Conservation (phyloP, 2,888 invertebrate species). For the Portevinia maculata region DNA sequence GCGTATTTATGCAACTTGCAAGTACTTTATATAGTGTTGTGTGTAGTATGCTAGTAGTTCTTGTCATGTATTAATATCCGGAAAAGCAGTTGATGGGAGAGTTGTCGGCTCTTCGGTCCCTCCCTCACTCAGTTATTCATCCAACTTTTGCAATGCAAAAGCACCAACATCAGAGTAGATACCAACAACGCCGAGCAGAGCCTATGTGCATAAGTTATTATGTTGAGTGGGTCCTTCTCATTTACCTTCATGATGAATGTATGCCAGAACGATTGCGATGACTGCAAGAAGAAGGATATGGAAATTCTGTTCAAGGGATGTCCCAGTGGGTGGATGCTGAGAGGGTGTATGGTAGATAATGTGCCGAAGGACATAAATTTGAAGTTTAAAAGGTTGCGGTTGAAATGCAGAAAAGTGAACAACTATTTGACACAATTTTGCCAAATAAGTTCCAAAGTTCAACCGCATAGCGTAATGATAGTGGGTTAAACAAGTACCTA, state of each 20-base stretch:
- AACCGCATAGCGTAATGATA: background rate
- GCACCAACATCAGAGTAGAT: slow-evolving; percentile 13
- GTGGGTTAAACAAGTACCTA: background rate
- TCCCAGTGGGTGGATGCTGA: slow-evolving; percentile 13
- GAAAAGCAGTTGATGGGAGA: slow-evolving; percentile 66
- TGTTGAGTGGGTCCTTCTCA: slow-evolving; percentile 67
- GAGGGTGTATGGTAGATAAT: slow-evolving; percentile 35
- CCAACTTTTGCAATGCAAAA: slow-evolving; percentile 35
- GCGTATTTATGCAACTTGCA: slow-evolving; percentile 73
- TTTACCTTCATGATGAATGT: slow-evolving; percentile 70
- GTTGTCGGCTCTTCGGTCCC: slow-evolving; percentile 14
- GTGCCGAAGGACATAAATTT: slow-evolving; percentile 68
- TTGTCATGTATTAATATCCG: slow-evolving; percentile 71
- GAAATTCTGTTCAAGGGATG: slow-evolving; percentile 47
- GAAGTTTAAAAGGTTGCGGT: slow-evolving; percentile 60
- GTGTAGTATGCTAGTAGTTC: slow-evolving; percentile 45
- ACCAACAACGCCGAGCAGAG: no score
- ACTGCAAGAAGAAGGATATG: slow-evolving; percentile 8
- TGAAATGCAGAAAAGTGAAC: slow-evolving; percentile 70
- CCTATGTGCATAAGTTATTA: slow-evolving; percentile 68
- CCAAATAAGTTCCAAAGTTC: slow-evolving; percentile 25
- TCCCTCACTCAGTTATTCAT: slow-evolving; percentile 40
- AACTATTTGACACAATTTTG: slow-evolving; percentile 71
- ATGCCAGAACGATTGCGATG: slow-evolving; percentile 43
- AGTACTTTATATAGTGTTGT: slow-evolving; percentile 49